These are phyloP conservation scores for Melikaiella ostensackeni DNA, from an alignment of 2,888 invertebrate genomes.

Conservation along the genomic window DNA sequence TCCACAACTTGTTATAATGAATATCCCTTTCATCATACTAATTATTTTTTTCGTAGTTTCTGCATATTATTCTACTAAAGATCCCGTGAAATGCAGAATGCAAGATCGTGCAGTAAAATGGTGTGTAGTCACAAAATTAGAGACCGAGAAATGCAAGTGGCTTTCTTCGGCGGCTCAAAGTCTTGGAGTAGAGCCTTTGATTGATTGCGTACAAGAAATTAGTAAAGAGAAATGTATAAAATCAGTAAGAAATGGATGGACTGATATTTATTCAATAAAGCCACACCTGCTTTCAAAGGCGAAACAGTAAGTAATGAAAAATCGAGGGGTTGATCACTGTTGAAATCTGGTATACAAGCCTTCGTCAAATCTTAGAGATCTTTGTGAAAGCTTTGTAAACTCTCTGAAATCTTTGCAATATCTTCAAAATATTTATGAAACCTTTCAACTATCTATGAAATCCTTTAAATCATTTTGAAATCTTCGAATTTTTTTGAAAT, in stretches of 20 bases:
- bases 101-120: conserved; percentile 70
- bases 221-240: conserved; percentile 84
- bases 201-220: conserved; percentile 85
- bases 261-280: conserved; percentile 86
- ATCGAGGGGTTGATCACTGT: no score
- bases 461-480: no score
- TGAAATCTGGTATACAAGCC: no score
- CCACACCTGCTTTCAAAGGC: conserved; percentile 86
- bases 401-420: no score
- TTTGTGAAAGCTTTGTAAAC: no score
- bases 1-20: not conserved
- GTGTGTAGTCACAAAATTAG: conserved; percentile 85
- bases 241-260: conserved; percentile 81
- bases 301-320: conserved; percentile 79
- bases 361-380: no score
- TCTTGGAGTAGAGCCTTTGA: conserved; percentile 87
- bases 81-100: conserved; percentile 57
- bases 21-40: not conserved
- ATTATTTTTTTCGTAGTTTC: conserved; percentile 63
- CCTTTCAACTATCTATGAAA: no score
- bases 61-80: conserved; percentile 42
- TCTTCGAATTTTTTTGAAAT: no score
- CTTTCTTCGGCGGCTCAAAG: conserved; percentile 86
- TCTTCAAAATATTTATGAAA: no score
- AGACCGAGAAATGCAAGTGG: conserved; percentile 89